Conservation (phyloP, 2,797 vertebrate species). For the Enteromius trimaculatus region DNA sequence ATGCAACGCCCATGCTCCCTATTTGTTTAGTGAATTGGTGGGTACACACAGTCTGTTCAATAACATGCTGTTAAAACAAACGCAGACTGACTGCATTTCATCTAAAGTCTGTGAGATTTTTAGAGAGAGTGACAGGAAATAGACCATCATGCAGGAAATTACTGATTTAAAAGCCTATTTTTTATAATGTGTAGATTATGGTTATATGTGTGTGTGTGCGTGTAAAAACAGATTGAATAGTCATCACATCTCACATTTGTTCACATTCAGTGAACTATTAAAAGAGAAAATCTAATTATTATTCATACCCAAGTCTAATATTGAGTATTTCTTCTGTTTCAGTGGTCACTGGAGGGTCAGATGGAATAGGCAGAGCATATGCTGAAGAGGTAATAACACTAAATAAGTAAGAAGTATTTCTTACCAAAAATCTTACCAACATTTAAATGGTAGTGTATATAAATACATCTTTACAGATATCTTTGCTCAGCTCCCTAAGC, state of each 20-base stretch:
- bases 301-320: constrained; percentile 8
- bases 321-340: constrained; percentile 59
- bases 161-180: background rate
- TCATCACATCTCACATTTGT: background rate
- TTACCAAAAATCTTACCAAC: background rate
- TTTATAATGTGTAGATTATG: background rate
- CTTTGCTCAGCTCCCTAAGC: background rate
- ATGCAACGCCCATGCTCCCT: constrained; percentile 1
- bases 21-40: constrained; percentile 53
- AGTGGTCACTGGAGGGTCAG: constrained; percentile 91
- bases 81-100: background rate
- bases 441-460: background rate
- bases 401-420: background rate
- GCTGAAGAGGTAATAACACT: constrained; percentile 79
- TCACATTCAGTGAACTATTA: background rate
- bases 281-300: background rate
- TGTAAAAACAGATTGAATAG: background rate
- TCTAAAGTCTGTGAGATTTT: constrained; percentile 16
- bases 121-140: background rate
- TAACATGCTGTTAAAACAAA: constrained; percentile 56
- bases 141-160: background rate
- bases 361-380: constrained; percentile 88
- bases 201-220: background rate
- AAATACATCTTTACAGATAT: background rate
- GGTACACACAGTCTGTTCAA: constrained; percentile 55